Conservation (phyloP, 2,797 vertebrate genomes). For the Hapalemur alaotrensis region DNA sequence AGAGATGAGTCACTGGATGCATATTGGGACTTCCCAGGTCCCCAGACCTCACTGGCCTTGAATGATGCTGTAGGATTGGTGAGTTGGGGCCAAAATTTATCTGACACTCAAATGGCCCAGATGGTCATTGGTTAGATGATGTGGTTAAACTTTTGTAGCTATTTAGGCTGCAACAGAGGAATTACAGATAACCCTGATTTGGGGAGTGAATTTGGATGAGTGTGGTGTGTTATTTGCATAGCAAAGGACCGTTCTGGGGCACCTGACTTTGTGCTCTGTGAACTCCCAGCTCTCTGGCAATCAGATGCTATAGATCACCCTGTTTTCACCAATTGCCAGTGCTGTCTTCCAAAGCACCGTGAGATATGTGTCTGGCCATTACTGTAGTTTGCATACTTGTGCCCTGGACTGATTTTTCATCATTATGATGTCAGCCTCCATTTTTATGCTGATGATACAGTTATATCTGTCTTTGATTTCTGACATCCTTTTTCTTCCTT, state of each 20-base stretch:
- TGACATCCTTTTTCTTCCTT: conserved; percentile 69
- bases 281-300: conserved; percentile 9
- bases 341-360: neutral
- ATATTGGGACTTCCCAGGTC: neutral
- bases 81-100: neutral
- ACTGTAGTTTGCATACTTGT: conserved; percentile 54
- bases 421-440: conserved; percentile 68
- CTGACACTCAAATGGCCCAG: neutral
- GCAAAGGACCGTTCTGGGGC: neutral
- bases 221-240: conserved; percentile 4
- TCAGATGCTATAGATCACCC: neutral
- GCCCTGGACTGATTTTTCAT: conserved; percentile 66
- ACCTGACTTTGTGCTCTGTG: neutral
- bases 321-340: neutral
- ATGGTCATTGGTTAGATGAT: neutral
- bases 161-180: neutral
- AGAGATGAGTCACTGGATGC: neutral
- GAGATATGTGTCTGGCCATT: conserved; percentile 38
- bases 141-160: neutral
- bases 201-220: neutral
- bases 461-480: conserved; percentile 73
- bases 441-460: conserved; percentile 70
- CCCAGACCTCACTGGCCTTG: neutral
- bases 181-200: neutral
- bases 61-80: neutral